Base-by-base conservation (phyloP, 2,888 invertebrate species). In the Cepaea hortensis region DNA sequence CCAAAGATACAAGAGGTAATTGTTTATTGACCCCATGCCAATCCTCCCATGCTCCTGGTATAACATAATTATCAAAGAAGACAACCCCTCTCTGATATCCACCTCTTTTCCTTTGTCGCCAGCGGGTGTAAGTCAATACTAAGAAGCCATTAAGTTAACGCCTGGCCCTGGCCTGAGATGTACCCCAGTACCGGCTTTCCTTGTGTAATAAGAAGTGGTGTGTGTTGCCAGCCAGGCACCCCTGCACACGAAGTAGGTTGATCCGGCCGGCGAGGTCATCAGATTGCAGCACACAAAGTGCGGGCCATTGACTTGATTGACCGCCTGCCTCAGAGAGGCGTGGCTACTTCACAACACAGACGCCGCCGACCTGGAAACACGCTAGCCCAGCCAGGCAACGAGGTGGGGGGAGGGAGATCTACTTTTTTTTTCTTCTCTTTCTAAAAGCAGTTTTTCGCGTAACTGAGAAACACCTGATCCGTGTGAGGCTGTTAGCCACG, bases 261-360 rank as follows among this genome's bases (percentile, higher is more conserved):
- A 88, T 89, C 90, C 90, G 89, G 90, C 89, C 90, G 89, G 88
- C 89, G 90, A 90, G 91, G 91, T 91, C 91, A 91, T 87, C 90
- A 89, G 88, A 89, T 89, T 91, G 89, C 90, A 90, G 89, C 90
- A 88, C 89, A 88, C 90, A 88, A 89, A 91, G 89, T 90, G 90
- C 89, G 89, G 90, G 89, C 90, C 90, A 90, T 88, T 90, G 89
- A 90, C 89, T 91, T 90, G 90, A 89, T 91, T 91, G 91, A 91
- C 91, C 91, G 91, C 90, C 89, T 88, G 87, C 87, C 87, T 82
- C 88, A 88, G 87, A 88, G 88, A 89, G 89, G 88, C 88, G 89
- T 88, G 85, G 75, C 85, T 73, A 82, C 81, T 81, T 23, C 68
- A 86, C 82, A 81, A 86, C 82, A 86, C 77, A 86, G 65, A 46